Conservation (phyloP, 2,797 vertebrate genomes). For the Calcarius lapponicus region DNA sequence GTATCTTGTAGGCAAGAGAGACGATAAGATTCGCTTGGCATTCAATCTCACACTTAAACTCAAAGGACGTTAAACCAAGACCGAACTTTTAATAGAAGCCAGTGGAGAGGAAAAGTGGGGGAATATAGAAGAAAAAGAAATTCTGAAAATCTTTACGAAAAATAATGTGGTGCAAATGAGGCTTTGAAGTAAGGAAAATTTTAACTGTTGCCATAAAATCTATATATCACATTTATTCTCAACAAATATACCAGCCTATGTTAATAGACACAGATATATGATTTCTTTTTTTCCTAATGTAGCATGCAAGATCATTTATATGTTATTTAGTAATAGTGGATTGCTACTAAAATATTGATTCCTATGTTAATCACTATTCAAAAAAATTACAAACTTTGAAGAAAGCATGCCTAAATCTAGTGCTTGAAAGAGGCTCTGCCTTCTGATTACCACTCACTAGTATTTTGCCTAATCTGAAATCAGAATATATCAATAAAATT, state of each 20-base stretch:
- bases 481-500: background rate
- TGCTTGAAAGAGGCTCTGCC: background rate
- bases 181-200: background rate
- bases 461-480: background rate
- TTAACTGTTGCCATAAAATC: background rate
- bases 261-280: background rate
- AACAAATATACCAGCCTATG: background rate
- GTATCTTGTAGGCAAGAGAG: background rate
- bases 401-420: background rate
- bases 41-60: background rate
- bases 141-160: background rate
- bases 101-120: background rate
- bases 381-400: background rate
- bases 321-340: background rate
- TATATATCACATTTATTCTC: background rate
- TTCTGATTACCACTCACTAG: background rate
- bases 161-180: background rate
- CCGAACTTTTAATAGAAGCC: background rate
- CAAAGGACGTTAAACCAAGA: background rate
- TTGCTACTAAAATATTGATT: background rate
- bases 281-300: background rate
- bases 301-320: background rate
- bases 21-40: fast-evolving
- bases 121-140: fast-evolving
- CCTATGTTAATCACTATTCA: background rate